phyloP scores from a whole-genome alignment of 2,888 invertebrate genomes.

The Clitarchus hookeri region DNA sequence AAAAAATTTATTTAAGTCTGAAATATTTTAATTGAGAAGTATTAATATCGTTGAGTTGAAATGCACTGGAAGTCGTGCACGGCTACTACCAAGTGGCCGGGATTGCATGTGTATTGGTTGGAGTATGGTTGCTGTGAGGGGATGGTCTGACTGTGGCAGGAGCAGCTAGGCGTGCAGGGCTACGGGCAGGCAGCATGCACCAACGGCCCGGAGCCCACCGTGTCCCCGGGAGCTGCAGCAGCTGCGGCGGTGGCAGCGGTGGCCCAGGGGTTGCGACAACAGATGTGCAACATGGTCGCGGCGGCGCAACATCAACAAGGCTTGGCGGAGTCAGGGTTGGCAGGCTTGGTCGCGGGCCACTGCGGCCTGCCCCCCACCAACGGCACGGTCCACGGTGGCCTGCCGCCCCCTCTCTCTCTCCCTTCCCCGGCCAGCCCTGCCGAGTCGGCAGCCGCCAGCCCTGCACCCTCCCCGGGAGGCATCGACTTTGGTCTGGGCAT shows the following conservation, averaged over 20 bases:
- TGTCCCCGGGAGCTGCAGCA: conserved; percentile 70
- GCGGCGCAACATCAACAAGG: conserved; percentile 61
- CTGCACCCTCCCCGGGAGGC: conserved; percentile 30
- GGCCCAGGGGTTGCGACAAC: conserved; percentile 82
- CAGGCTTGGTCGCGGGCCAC: conserved; percentile 32
- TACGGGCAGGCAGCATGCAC: conserved; percentile 56
- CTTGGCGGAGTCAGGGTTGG: conserved; percentile 54
- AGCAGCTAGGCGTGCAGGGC: conserved; percentile 54
- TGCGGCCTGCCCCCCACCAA: conserved; percentile 36
- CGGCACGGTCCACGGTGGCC: conserved; percentile 33
- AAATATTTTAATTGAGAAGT: too few relatives aligned
- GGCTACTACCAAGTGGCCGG: too few relatives aligned
- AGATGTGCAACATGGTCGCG: conserved; percentile 84
- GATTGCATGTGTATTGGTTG: too few relatives aligned
- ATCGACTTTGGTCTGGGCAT: conserved; percentile 65
- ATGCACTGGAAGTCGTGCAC: too few relatives aligned
- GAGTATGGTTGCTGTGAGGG: too few relatives aligned
- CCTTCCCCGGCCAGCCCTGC: conserved; percentile 29
- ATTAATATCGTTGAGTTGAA: too few relatives aligned
- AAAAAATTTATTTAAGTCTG: too few relatives aligned
- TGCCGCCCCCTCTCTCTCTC: conserved; percentile 31
- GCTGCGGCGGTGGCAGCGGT: conserved; percentile 78
- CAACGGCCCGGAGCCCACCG: conserved; percentile 62
- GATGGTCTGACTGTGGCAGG: conserved; percentile 29
- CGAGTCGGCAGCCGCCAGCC: conserved; percentile 56